Evolutionary conservation across 2,113 vertebrate species (phyloP).

Genomic region (Bagarius yarrelli): DNA sequence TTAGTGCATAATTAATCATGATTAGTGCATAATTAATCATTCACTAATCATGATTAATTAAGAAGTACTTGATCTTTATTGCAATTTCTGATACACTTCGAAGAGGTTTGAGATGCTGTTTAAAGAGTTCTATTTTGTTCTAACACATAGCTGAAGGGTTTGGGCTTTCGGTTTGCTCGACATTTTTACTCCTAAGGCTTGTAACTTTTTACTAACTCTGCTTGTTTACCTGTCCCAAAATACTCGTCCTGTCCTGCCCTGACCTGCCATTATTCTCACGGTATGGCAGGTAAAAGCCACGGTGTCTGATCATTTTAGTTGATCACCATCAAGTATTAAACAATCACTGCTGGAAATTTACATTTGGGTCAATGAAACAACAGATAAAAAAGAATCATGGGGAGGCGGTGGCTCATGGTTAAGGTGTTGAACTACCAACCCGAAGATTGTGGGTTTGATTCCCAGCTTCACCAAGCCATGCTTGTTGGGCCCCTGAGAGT

Average conservation of each 20-base stretch:
- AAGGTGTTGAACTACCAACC: too few species aligned
- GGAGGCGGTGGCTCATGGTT: too few species aligned
- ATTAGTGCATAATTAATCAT: too few species aligned
- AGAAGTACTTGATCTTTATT: background rate
- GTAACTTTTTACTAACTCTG: background rate
- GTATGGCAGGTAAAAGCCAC: background rate
- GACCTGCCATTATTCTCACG: background rate
- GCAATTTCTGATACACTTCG: background rate
- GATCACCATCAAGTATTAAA: background rate
- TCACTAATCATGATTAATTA: too few species aligned
- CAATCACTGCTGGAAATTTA: background rate
- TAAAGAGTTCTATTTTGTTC: background rate
- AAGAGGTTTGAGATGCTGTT: background rate
- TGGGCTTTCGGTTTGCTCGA: background rate
- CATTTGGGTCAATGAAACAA: background rate
- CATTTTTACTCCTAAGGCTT: too few species aligned
- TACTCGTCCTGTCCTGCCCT: background rate
- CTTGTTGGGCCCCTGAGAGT: too few species aligned
- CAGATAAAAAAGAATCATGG: background rate
- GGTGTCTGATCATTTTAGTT: background rate
- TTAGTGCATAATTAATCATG: background rate
- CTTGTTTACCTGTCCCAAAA: conserved; percentile 13
- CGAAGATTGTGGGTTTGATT: too few species aligned
- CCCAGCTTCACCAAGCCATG: too few species aligned
- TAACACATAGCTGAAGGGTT: background rate